Conservation (phyloP, 2,888 invertebrate species). For the Pseudococcus jackbeardsleyi region DNA sequence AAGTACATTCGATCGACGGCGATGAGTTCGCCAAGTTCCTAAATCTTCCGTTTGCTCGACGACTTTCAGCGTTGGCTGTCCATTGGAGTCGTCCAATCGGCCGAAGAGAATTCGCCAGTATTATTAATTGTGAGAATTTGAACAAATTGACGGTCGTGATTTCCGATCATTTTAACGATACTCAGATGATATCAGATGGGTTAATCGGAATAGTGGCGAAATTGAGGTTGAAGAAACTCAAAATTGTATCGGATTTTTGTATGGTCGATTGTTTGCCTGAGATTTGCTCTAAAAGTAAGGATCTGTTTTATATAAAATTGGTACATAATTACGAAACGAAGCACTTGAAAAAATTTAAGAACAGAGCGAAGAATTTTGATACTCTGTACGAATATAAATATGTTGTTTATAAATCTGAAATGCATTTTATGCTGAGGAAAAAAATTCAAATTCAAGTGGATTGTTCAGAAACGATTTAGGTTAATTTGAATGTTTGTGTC, state of each 20-base stretch:
- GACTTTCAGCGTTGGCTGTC: neutral
- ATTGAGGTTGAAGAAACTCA: slow-evolving; percentile 7
- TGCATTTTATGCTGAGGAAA: slow-evolving; percentile 19
- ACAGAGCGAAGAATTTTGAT: neutral
- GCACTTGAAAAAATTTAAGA: neutral
- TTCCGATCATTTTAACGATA: slow-evolving; percentile 1
- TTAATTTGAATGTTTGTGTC: too few relatives aligned
- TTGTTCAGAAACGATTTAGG: neutral
- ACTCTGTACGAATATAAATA: neutral
- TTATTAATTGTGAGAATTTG: slow-evolving; percentile 2
- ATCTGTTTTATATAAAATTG: slow-evolving; percentile 31
- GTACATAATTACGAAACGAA: neutral
- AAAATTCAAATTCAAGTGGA: neutral
- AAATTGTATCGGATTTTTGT: neutral
- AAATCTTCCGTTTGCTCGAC: neutral
- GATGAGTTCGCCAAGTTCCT: slow-evolving; percentile 12
- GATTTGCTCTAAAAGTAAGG: neutral
- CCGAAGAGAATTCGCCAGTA: neutral
- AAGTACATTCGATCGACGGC: neutral
- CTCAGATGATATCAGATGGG: neutral
- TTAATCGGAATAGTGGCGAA: neutral
- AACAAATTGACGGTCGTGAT: neutral
- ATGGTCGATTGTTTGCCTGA: neutral
- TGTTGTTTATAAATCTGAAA: neutral
- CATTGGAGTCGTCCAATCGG: neutral